Evolutionary conservation across 2,113 vertebrate genomes (phyloP).

Genomic region (Laticauda colubrina): DNA sequence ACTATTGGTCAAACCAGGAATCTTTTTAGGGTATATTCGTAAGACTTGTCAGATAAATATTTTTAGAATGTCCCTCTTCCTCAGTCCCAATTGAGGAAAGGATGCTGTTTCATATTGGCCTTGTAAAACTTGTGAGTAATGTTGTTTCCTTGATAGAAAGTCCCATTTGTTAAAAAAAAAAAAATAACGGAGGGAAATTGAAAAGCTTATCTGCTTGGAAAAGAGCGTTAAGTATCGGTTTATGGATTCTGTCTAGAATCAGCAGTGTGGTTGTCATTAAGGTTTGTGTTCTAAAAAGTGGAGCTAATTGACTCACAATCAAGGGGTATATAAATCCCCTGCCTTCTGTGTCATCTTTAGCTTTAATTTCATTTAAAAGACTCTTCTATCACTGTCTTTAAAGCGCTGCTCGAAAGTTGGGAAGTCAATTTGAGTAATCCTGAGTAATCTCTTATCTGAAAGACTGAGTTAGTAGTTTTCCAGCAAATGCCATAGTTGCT

Average conservation of each 20-base stretch:
- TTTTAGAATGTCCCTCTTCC: background rate
- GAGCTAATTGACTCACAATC: background rate
- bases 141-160: background rate
- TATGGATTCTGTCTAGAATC: background rate
- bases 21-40: background rate
- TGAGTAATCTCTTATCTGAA: background rate
- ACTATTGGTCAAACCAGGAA: background rate
- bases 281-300: background rate
- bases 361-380: background rate
- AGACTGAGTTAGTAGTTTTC: background rate
- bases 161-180: background rate
- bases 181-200: background rate
- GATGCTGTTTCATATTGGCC: background rate
- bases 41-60: background rate
- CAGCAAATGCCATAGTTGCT: constrained; percentile 3
- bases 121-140: background rate
- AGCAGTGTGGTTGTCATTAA: background rate
- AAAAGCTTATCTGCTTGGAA: background rate
- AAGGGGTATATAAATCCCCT: background rate
- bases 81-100: background rate
- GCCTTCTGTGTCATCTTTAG: background rate
- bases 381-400: background rate
- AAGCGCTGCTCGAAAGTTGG: background rate
- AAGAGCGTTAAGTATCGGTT: background rate
- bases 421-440: background rate